Evolutionary conservation across 2,888 invertebrate species (phyloP), one percentile per base, ranked within the genome.

Genomic region (Dastarcus helophoroides): DNA sequence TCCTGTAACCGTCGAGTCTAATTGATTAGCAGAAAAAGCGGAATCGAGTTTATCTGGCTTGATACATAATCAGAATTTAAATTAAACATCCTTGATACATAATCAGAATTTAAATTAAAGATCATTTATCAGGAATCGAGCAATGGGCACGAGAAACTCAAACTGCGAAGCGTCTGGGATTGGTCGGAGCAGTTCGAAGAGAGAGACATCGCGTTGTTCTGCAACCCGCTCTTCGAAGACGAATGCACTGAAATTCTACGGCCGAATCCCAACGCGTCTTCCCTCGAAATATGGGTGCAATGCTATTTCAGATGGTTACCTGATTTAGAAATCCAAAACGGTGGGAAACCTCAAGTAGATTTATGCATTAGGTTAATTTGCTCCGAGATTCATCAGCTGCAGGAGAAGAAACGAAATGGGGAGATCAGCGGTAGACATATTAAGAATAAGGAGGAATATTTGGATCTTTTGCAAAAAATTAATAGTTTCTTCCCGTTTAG

Each of bases 221-320:
- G 76, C 51, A 93, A 91, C 59, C 90, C 91, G 0, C 64, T 91
- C 22, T 91, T 72, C 52, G 65, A 68, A 30, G 58, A 58, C 31
- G 37, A 43, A 9, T 56, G 45, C 27, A 37, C 32, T 6, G 56
- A 61, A 10, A 56, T 46, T 23, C 51, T 73, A 21, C 57, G 62
- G 40, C 76, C 76, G 2, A 53, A 68, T 46, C 63, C 63, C 1
- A 49, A 53, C 14, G 63, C 79, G 37, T 59, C 71, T 3, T 66
- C 66, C 32, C 56, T 81, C 43, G 76, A 79, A 38, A 59, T 91
- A 23, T 93, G 91, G 91, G 67, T 76, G 34, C 86, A 85, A 58
- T 90, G 89, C 63, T 93, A 88, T 63, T 81, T 85, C 55, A 76
- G 93, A 14, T 91, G 89, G 86, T 69, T 89, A 51, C 76, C 80